phyloP scores from a whole-genome alignment of 64 coral and sea anemone genomes.

The Platygyra sinensis region DNA sequence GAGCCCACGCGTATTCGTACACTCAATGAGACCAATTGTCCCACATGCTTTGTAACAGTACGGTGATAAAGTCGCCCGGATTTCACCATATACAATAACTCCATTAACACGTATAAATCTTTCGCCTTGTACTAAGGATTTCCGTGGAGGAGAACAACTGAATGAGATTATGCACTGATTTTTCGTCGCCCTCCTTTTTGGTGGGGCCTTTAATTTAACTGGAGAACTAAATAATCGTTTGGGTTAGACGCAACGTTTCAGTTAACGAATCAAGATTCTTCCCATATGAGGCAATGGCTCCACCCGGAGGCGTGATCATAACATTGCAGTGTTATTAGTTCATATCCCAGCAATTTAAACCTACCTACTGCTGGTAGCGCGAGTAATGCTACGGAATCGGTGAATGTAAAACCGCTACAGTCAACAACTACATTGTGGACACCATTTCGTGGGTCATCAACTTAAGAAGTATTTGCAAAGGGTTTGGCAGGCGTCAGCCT shows the following conservation, averaged over 20 bases:
- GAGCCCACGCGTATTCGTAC: not conserved
- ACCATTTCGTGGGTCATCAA: not conserved
- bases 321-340: no score
- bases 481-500: not conserved
- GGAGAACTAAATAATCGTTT: no score
- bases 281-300: no score
- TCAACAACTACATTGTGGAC: conserved; percentile 82
- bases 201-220: conserved; percentile 1
- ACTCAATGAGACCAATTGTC: not conserved
- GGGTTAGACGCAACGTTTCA: no score
- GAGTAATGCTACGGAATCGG: conserved; percentile 82
- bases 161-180: no score
- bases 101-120: conserved; percentile 77
- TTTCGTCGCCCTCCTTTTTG: conserved; percentile 61
- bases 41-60: not conserved
- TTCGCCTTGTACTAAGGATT: conserved; percentile 91
- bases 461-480: not conserved
- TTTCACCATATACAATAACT: not conserved
- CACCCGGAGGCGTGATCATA: no score
- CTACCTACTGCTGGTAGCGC: conserved; percentile 60
- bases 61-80: not conserved
- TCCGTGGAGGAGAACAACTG: conserved; percentile 74
- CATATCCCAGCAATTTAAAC: not conserved
- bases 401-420: conserved; percentile 76
- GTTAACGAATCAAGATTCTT: no score